These are phyloP conservation scores for Camelus bactrianus DNA, from an alignment of 2,113 vertebrate species.

Conservation along the genomic window DNA sequence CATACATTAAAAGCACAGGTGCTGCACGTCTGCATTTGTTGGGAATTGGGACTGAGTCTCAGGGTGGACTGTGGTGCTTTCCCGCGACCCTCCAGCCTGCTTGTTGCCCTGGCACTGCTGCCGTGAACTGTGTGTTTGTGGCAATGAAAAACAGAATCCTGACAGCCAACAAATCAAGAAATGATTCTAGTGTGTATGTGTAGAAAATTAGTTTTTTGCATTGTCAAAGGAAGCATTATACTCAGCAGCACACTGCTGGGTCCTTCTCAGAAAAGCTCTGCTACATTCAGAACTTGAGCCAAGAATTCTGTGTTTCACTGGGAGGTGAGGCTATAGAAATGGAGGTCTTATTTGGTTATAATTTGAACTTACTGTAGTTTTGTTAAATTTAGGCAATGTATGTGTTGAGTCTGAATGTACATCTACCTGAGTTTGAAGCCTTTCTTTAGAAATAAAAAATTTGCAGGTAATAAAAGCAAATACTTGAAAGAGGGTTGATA, in stretches of 20 bases:
- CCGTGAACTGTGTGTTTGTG: background rate
- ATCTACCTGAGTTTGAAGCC: background rate
- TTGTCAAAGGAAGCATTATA: background rate
- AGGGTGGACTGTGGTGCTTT: background rate
- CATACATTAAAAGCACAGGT: background rate
- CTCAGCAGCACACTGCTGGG: background rate
- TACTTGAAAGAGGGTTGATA: background rate
- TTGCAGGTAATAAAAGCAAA: background rate
- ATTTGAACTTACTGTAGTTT: background rate
- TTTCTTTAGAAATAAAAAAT: background rate
- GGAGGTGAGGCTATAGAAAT: background rate
- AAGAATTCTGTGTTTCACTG: background rate
- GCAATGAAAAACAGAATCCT: background rate
- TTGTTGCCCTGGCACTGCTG: too few species aligned
- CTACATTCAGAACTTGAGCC: background rate
- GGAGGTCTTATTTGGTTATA: background rate
- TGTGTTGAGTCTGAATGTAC: background rate
- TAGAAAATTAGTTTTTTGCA: background rate
- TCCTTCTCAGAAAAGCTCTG: background rate
- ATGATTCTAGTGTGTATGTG: background rate
- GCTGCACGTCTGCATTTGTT: accelerated
- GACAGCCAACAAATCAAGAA: background rate
- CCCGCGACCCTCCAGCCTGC: background rate
- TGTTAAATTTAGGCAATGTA: background rate
- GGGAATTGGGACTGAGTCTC: background rate